Conservation (phyloP, 2,797 vertebrate genomes). For the Chelon auratus region DNA sequence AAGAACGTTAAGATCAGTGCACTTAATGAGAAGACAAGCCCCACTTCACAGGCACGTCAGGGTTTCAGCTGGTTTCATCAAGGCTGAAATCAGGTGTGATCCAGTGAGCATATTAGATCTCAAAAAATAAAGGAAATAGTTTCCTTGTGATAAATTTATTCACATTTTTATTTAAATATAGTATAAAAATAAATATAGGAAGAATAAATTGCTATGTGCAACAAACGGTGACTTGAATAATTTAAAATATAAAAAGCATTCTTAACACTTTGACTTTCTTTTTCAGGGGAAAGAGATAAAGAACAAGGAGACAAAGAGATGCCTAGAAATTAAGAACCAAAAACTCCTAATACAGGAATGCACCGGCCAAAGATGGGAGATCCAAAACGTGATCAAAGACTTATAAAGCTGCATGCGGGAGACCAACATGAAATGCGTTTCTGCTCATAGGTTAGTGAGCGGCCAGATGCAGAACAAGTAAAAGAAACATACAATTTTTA, state of each 20-base stretch:
- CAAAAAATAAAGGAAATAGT: too few relatives aligned
- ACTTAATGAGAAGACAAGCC: too few relatives aligned
- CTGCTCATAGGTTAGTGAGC: conserved; percentile 2
- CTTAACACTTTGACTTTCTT: conserved; percentile 10
- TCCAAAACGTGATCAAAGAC: conserved; percentile 68
- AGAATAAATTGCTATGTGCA: not conserved
- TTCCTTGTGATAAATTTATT: too few relatives aligned
- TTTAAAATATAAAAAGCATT: not conserved
- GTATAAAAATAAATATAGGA: not conserved
- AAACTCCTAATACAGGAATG: conserved; percentile 75
- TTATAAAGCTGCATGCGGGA: conserved; percentile 53
- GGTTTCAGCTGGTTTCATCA: too few relatives aligned
- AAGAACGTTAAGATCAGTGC: too few relatives aligned
- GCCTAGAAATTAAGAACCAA: conserved; percentile 70
- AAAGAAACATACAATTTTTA: not conserved
- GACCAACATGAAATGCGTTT: not conserved
- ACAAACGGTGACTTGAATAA: not conserved
- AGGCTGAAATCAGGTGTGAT: too few relatives aligned
- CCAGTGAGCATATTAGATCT: too few relatives aligned
- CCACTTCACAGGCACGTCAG: too few relatives aligned
- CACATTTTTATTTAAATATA: too few relatives aligned
- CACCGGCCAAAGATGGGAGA: conserved; percentile 77
- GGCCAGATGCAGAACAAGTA: not conserved
- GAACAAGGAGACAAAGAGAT: conserved; percentile 75
- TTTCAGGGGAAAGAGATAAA: conserved; percentile 75